A percentile compares a stretch with the other conserved stretches of the same genome.
phyloP scores from a whole-genome alignment of 2,888 invertebrate species.

The Byasa hedistus region DNA sequence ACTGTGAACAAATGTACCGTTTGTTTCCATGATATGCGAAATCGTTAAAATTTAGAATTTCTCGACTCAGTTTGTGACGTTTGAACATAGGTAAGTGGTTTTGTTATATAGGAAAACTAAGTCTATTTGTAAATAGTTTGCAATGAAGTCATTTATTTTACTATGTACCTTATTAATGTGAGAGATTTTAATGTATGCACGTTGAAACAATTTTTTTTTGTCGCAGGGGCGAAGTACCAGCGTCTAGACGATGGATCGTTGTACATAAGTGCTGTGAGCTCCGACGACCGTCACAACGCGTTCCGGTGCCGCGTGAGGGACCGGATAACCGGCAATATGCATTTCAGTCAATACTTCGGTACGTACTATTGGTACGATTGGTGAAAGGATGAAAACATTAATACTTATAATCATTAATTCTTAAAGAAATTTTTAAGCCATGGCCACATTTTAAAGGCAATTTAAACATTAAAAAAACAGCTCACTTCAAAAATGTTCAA shows the following conservation, averaged over 20 bases:
- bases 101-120: neutral
- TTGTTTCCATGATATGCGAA: neutral
- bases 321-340: conserved; percentile 85
- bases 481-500: no score
- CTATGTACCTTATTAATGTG: neutral
- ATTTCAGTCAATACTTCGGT: conserved; percentile 85
- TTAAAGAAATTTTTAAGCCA: no score
- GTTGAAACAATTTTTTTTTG: conserved; percentile 6
- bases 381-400: neutral
- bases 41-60: neutral
- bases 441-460: no score
- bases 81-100: neutral
- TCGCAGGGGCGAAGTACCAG: conserved; percentile 82
- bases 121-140: neutral
- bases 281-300: conserved; percentile 87
- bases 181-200: neutral
- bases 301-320: conserved; percentile 91
- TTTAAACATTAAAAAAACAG: no score
- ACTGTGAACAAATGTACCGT: neutral
- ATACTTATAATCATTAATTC: neutral
- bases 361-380: conserved; percentile 47
- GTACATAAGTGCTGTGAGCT: conserved; percentile 89
- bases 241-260: conserved; percentile 90
- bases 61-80: neutral
- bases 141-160: neutral